phyloP scores from a whole-genome alignment of 2,797 vertebrate species.

The Phrynocephalus forsythii region DNA sequence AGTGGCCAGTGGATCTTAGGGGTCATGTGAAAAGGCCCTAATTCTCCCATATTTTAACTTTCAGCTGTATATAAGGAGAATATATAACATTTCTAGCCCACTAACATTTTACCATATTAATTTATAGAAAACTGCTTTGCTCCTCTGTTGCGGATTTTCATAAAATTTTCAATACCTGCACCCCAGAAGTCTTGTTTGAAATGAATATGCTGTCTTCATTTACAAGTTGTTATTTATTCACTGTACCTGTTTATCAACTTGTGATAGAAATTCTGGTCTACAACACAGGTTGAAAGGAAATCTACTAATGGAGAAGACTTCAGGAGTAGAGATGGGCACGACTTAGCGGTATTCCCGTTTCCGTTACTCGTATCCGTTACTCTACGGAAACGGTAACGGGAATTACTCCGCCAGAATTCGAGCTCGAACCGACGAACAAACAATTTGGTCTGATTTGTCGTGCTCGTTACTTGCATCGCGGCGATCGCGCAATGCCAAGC shows the following conservation, averaged over 20 bases:
- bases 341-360: too few relatives aligned
- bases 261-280: neutral
- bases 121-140: slow-evolving; percentile 66
- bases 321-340: too few relatives aligned
- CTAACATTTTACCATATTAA: slow-evolving; percentile 53
- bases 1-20: too few relatives aligned
- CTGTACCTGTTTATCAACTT: neutral
- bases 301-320: neutral
- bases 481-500: too few relatives aligned
- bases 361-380: too few relatives aligned
- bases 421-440: too few relatives aligned
- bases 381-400: too few relatives aligned
- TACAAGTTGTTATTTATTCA: neutral
- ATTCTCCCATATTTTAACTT: slow-evolving; percentile 47
- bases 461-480: too few relatives aligned
- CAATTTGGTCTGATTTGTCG: too few relatives aligned
- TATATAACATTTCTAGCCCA: slow-evolving; percentile 44
- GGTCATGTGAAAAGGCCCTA: neutral
- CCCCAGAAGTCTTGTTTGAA: slow-evolving; percentile 62
- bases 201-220: slow-evolving; percentile 53
- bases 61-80: slow-evolving; percentile 42
- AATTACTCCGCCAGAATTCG: too few relatives aligned
- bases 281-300: neutral
- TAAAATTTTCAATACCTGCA: slow-evolving; percentile 34
- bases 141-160: slow-evolving; percentile 55